These are phyloP conservation scores for Nemopilema nomurai DNA, from an alignment of 30 jellyfish, hydroid and myxozoan species.

Conservation along the genomic window DNA sequence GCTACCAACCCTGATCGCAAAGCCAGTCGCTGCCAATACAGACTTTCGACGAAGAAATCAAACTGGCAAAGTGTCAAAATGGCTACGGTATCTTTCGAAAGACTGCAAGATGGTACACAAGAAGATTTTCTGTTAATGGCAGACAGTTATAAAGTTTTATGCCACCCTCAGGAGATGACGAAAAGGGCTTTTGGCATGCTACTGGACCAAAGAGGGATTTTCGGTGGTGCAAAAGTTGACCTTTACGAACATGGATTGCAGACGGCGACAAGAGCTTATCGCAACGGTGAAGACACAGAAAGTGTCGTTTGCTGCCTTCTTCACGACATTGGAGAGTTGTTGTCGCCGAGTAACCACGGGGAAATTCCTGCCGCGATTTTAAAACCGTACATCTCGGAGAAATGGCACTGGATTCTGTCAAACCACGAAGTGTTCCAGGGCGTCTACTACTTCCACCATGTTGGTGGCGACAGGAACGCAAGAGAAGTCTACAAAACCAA, in stretches of 20 bases:
- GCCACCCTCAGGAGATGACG: slow-evolving; percentile 48
- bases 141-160: slow-evolving; percentile 27
- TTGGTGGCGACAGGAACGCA: slow-evolving; percentile 53
- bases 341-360: slow-evolving; percentile 68
- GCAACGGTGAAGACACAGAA: slow-evolving; percentile 53
- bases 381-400: slow-evolving; percentile 56
- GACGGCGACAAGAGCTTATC: slow-evolving; percentile 67
- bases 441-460: slow-evolving; percentile 39
- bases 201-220: slow-evolving; percentile 8
- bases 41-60: too few relatives aligned
- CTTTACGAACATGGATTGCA: slow-evolving; percentile 63
- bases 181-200: slow-evolving; percentile 31
- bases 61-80: too few relatives aligned
- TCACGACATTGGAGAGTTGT: slow-evolving; percentile 62
- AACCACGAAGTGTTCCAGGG: slow-evolving; percentile 72
- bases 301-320: slow-evolving; percentile 55
- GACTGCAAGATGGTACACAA: slow-evolving; percentile 50
- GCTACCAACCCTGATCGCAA: too few relatives aligned
- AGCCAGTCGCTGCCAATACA: too few relatives aligned
- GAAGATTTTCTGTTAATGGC: slow-evolving; percentile 64
- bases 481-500: slow-evolving; percentile 34
- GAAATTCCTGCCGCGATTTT: slow-evolving; percentile 65
- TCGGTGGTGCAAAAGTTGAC: slow-evolving; percentile 67
- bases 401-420: slow-evolving; percentile 62
- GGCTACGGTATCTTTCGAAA: slow-evolving; percentile 26